Evolutionary conservation across 2,888 invertebrate species (phyloP).

Genomic region (Troides helena): DNA sequence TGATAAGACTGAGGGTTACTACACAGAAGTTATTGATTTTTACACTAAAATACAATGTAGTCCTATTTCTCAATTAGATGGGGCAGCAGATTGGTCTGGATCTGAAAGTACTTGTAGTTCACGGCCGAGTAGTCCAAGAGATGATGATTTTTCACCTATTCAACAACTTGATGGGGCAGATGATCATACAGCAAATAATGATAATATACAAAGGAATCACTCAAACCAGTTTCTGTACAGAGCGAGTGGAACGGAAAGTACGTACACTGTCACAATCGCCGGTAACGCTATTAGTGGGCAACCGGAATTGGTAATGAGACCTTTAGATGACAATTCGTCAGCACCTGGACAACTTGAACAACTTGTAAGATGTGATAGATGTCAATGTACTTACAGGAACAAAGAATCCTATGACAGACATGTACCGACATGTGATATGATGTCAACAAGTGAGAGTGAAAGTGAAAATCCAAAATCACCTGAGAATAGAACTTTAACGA

Average conservation of each 20-base stretch:
- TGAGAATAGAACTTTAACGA: slow-evolving; percentile 74
- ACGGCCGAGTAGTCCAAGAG: slow-evolving; percentile 67
- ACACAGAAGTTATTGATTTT: slow-evolving; percentile 75
- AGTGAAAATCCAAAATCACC: slow-evolving; percentile 84
- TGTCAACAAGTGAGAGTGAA: slow-evolving; percentile 90
- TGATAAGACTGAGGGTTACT: slow-evolving; percentile 70
- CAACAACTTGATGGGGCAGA: slow-evolving; percentile 86
- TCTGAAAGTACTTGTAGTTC: slow-evolving; percentile 75
- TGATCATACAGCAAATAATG: slow-evolving; percentile 75
- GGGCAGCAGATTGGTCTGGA: slow-evolving; percentile 84
- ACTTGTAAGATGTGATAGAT: slow-evolving; percentile 92
- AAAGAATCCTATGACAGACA: slow-evolving; percentile 90
- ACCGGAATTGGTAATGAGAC: slow-evolving; percentile 70
- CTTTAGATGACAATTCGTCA: slow-evolving; percentile 62
- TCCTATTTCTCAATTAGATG: slow-evolving; percentile 85
- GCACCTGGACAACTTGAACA: slow-evolving; percentile 80
- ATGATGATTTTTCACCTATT: slow-evolving; percentile 72
- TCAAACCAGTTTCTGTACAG: slow-evolving; percentile 71
- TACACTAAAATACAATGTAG: slow-evolving; percentile 78
- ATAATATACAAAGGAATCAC: slow-evolving; percentile 59
- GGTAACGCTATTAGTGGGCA: slow-evolving; percentile 75
- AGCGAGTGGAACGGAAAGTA: slow-evolving; percentile 72
- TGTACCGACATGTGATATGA: slow-evolving; percentile 87
- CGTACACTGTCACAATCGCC: slow-evolving; percentile 74
- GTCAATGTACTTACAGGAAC: slow-evolving; percentile 92